These are phyloP conservation scores for Zosterops lateralis DNA, from an alignment of 2,113 vertebrate genomes.

Conservation along the genomic window DNA sequence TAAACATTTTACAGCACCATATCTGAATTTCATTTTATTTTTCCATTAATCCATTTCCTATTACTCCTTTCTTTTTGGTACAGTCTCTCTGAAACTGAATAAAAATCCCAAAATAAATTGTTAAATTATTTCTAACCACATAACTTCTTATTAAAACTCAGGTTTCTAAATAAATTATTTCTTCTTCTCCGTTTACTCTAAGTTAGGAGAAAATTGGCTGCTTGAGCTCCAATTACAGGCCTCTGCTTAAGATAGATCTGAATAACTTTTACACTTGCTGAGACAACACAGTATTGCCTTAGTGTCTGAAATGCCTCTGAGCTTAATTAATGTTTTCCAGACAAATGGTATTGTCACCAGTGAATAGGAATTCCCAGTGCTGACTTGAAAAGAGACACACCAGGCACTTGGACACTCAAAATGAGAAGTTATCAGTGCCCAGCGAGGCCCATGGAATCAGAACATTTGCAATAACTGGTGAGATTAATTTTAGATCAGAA, in stretches of 20 bases:
- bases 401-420: neutral
- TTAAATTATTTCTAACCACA: neutral
- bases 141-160: neutral
- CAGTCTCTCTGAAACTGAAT: neutral
- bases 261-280: neutral
- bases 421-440: neutral
- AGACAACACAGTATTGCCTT: neutral
- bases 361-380: neutral
- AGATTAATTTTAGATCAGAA: neutral
- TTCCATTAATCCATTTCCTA: neutral
- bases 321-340: neutral
- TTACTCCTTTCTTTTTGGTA: neutral
- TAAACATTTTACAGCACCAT: neutral
- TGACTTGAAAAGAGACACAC: neutral
- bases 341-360: neutral
- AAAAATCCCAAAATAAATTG: neutral
- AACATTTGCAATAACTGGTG: neutral
- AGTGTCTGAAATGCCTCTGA: neutral
- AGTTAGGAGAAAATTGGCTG: neutral
- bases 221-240: neutral
- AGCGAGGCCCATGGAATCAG: neutral
- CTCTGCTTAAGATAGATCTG: neutral
- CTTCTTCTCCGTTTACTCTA: neutral
- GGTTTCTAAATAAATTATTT: neutral
- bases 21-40: neutral